Base-by-base conservation (phyloP, 2,113 vertebrate species). In the Pterocles burchelli region DNA sequence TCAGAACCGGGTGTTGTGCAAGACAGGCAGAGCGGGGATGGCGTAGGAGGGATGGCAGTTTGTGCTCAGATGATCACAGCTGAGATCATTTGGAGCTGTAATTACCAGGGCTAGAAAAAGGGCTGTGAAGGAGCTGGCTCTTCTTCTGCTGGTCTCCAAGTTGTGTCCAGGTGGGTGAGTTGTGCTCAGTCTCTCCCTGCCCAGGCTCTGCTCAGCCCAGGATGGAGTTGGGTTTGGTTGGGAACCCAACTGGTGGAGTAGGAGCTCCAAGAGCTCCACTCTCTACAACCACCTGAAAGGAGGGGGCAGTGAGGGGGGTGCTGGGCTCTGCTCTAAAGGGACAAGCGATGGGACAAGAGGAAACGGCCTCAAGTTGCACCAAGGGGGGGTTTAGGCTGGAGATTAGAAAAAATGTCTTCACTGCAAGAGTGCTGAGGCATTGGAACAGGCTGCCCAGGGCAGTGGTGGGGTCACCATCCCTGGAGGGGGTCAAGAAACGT, bases 161-260 rank as follows among this genome's bases (percentile, higher is more conserved):
- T 8, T 0, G 0, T 7, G 5, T 33, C 17, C n/a, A 34, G 58
- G 18, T 33, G 51, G 9, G 45, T 77, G 24, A 25, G 13, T 72
- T 0, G 0, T 7, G 29, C 29, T 66, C 70, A 26, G 0, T 10
- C 18, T 38, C 5, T 58, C 43, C 28, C 31, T 46, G 4, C 1
- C 13, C 6, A 2, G 36, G 43, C 20, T 62, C 24, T 83, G 36
- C 31, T 54, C 31, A 12, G 41, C 20, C 13, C 31, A 36, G 26
- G 33, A 5, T 8, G 49, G n/a, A 21, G 19, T 1, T n/a, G 22
- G 6, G 6, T 89, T 45, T 22, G 38, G 15, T 17, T 61, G 26
- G 58, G 36, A 55, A 7, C 8, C n/a, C n/a, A n/a, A n/a, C n/a
- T 70, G 22, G 48, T 57, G 52, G 75, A 51, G 41, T 11, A 15